Evolutionary conservation across 2,113 vertebrate genomes (phyloP), one percentile per base, ranked within the genome.

Genomic region (Rhagologus leucostigma): DNA sequence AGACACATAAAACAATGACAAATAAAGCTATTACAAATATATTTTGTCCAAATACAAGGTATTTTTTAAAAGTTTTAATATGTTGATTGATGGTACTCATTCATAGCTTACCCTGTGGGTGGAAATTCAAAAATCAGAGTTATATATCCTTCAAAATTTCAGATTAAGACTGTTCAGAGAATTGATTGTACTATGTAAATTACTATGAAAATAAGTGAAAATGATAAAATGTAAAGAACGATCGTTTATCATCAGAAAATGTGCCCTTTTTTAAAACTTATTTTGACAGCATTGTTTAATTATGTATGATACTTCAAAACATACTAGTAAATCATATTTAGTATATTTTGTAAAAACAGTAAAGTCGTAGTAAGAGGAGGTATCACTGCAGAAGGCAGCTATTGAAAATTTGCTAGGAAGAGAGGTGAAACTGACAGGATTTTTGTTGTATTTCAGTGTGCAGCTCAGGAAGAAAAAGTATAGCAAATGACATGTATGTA

Each of bases 351-450:
- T 76, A 91, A 85, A 87, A 95, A 70, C 14, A 2, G 20, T 82
- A 5, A 87, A 81, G 56, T 84, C 12, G 1, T 29, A 52, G n/a
- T 82, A 79, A 87, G 46, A 75, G 37, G n/a, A 89, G 12, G 27
- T 69, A 88, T 85, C 87, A 63, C 42, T 85, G 57, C 62, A 88
- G 78, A 87, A 94, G 35, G 63, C 81, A 96, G 44, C 73, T 94
- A 69, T 87, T 94, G 83, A 89, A 94, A 85, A 53, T 74, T 89
- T 95, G 29, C 65, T 63, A 23, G 50, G 65, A 84, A 92, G 55
- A 82, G 81, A 91, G 67, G 68, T 62, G 35, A 92, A 62, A 71
- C 55, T 93, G 64, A 32, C 84, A 77, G 62, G 62, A 80, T 76
- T 91, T 93, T 57, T 93, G 24, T 76, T 81, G 32, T 30, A 46